Conservation (phyloP, 2,888 invertebrate genomes). For the Alloplasta piceator region DNA sequence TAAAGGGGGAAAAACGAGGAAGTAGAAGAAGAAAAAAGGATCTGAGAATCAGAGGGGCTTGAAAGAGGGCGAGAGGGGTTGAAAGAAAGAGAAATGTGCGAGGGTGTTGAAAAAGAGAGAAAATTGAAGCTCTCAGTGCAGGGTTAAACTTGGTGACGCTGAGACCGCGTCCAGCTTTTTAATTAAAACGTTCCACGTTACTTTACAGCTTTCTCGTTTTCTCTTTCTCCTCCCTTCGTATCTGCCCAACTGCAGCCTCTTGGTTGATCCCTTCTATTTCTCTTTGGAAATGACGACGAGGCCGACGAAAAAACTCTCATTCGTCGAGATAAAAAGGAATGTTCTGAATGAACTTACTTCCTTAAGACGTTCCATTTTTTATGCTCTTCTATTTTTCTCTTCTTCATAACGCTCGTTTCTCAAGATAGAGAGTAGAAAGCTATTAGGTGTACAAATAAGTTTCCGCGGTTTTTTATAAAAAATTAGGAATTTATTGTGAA, state of each 20-base stretch:
- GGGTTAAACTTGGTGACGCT: slow-evolving; percentile 23
- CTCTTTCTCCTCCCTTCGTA: not conserved
- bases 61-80: slow-evolving; percentile 1
- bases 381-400: not conserved
- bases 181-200: slow-evolving; percentile 52
- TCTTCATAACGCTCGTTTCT: not conserved
- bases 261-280: slow-evolving; percentile 16
- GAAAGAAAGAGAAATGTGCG: not conserved
- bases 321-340: slow-evolving; percentile 19
- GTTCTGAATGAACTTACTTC: slow-evolving; percentile 25
- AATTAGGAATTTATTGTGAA: too few relatives aligned
- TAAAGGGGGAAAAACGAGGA: not conserved
- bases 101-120: not conserved
- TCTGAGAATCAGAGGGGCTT: not conserved
- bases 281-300: slow-evolving; percentile 21
- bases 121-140: slow-evolving; percentile 16
- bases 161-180: slow-evolving; percentile 48
- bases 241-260: not conserved
- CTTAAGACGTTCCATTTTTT: not conserved
- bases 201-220: slow-evolving; percentile 15
- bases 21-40: not conserved
- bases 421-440: not conserved
- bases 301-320: slow-evolving; percentile 13
- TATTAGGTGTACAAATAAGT: too few relatives aligned
- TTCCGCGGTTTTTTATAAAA: too few relatives aligned